These are phyloP conservation scores for Mercenaria mercenaria DNA, from an alignment of 1,140 invertebrate genomes.

Conservation along the genomic window DNA sequence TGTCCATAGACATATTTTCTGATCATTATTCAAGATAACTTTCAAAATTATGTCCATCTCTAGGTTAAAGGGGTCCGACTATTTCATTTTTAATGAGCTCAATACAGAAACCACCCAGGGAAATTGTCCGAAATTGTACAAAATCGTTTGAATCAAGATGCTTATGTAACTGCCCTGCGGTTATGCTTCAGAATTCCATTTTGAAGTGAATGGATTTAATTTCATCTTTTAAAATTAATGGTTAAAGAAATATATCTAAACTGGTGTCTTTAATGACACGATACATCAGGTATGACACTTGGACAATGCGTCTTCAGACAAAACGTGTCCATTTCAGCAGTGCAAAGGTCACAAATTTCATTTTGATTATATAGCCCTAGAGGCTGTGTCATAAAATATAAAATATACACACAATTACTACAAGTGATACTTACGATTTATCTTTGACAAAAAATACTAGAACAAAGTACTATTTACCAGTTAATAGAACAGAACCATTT, in stretches of 20 bases:
- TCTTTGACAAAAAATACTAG: neutral
- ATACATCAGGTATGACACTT: conserved; percentile 52
- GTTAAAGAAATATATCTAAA: conserved; percentile 65
- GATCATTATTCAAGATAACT: conserved; percentile 65
- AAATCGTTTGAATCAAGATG: conserved; percentile 68
- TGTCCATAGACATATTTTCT: conserved; percentile 62
- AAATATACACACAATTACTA: conserved; percentile 53
- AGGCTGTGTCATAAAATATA: conserved; percentile 54
- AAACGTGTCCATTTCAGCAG: conserved; percentile 43
- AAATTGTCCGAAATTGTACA: conserved; percentile 59
- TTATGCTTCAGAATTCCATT: conserved; percentile 17
- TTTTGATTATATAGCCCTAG: conserved; percentile 58
- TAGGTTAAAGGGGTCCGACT: conserved; percentile 45
- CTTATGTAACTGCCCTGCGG: conserved; percentile 59
- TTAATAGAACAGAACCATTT: too few species aligned
- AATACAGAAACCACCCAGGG: conserved; percentile 49
- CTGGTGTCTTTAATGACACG: conserved; percentile 57
- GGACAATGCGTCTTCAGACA: conserved; percentile 49
- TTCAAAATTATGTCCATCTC: conserved; percentile 63
- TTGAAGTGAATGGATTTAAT: conserved; percentile 58
- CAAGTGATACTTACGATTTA: conserved; percentile 7
- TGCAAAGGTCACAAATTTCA: conserved; percentile 64
- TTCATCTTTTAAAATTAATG: conserved; percentile 67
- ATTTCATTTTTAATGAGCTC: conserved; percentile 67
- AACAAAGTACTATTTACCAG: too few species aligned